Base-by-base conservation (phyloP, 1,140 invertebrate genomes). In the Drosophila sp. region DNA sequence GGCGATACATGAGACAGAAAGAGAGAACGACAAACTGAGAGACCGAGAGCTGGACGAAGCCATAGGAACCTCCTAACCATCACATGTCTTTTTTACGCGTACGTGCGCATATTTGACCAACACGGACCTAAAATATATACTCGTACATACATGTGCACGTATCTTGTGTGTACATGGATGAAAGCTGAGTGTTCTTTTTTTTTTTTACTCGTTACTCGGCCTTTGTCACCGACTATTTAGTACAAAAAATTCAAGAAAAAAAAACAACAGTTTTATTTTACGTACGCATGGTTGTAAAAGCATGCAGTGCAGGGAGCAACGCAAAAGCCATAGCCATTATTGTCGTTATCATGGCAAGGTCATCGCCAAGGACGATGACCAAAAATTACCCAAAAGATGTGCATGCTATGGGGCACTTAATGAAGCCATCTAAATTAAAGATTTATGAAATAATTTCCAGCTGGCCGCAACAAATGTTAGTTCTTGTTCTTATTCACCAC, bases 391-490 rank as follows among this genome's bases (percentile, higher is more conserved):
- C 11, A 5, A 25, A 47, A 50, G 17, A 50, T 7, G 44, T 50
- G 27, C 44, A 60, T 47, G 3, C 30, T 57, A 47, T 50, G 3
- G 11, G 44, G 44, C 44, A 60, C 69, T 79, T 83, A 87, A 87
- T 87, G 79, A 89, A 89, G 77, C 66, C 80, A 89, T 87, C 72
- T 77, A 87, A 89, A 87, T 87, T 89, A 89, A 87, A 79, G 83
- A 87, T 87, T 87, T 79, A 87, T 89, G 69, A 89, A 89, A 77
- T 67, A 65, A 83, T 80, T 77, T 60, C 56, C 62, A 44, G 38
- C 47, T 65, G 7, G 61, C 61, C 66, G 65, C 44, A 65, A 29
- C n/a, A 7, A 38, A 38, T 38, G 35, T 38, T 38, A 10, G 8
- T 11, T 11, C 0, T 38, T 11, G 8, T 38, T 10, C 10, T 11